Base-by-base conservation (phyloP, 2,113 vertebrate species). In the Cephalopholis sonnerati region DNA sequence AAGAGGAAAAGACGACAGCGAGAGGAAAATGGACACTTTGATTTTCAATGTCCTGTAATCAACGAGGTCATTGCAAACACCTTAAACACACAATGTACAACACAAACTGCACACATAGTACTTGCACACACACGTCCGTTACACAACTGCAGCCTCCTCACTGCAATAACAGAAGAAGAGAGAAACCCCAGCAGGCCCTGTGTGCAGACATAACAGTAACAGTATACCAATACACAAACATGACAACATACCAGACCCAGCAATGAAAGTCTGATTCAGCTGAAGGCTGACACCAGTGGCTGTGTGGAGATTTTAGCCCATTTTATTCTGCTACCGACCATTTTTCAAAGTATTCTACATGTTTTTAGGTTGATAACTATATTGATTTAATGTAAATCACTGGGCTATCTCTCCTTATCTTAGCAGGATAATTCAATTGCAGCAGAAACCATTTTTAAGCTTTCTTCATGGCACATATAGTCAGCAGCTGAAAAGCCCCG, bases 161-260 rank as follows among this genome's bases (percentile, higher is more conserved):
- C 25, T 59, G 77, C 69, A 86, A 72, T 55, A 74, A 74, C 29
- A 74, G 62, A 62, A 46, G 50, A 50, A 10, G 24, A 50, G 51
- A 82, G 62, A 74, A 77, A 65, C 36, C 44, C 57, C 67, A 68
- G 66, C 61, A 76, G 41, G 67, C 20, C 1, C 17, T 53, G 68
- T 53, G 59, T 75, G 73, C 50, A 78, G 81, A 89, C 74, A 65
- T 65, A 81, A 71, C 44, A 81, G 69, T 36, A 85, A 79, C 65
- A 48, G 8, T 70, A 73, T 80, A 61, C 79, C 16, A 79, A 44
- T 62, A 84, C 36, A 81, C 68, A 83, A 82, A 78, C 62, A 78
- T 32, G 13, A 77, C 22, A 41, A 54, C 13, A 50, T 36, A 62
- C 9, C 10, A 18, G 54, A 67, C 25, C 7, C 41, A 41, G n/a